These are phyloP conservation scores for Ptilonorhynchus violaceus DNA, from an alignment of 2,113 vertebrate species.

Conservation along the genomic window DNA sequence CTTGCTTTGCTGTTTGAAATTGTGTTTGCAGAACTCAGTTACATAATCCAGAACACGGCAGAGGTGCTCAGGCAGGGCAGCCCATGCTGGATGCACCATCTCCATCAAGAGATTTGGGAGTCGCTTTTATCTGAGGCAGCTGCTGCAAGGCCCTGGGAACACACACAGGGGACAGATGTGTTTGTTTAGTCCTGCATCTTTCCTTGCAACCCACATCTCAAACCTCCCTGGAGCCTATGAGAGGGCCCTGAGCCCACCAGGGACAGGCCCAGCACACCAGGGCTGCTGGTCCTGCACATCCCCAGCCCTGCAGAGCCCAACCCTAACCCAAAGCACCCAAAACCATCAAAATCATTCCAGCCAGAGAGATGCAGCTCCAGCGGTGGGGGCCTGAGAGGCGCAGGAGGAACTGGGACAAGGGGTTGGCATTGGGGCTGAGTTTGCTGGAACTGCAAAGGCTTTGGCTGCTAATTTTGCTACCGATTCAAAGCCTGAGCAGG, in stretches of 20 bases:
- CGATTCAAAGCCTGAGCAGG: neutral
- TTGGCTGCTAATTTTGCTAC: neutral
- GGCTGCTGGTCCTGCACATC: neutral
- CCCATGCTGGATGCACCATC: neutral
- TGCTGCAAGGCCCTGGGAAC: neutral
- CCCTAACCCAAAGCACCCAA: neutral
- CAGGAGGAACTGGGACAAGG: neutral
- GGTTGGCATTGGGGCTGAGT: neutral
- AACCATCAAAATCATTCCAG: neutral
- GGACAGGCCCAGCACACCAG: neutral
- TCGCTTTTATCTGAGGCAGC: neutral
- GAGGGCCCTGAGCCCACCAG: neutral
- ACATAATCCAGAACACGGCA: neutral
- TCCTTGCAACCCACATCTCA: neutral
- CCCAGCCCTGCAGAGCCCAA: neutral
- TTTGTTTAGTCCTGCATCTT: neutral
- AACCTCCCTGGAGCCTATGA: accelerated
- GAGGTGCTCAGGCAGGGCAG: neutral
- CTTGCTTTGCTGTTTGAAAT: neutral
- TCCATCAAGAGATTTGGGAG: neutral
- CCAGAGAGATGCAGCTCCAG: neutral
- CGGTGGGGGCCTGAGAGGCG: accelerated
- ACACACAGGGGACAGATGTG: neutral
- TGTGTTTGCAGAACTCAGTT: neutral
- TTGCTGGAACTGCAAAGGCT: neutral